A percentile compares a stretch with the other conserved stretches of the same genome.
Evolutionary conservation across 2,888 invertebrate genomes (phyloP).

Genomic region (Drosophila mettleri): DNA sequence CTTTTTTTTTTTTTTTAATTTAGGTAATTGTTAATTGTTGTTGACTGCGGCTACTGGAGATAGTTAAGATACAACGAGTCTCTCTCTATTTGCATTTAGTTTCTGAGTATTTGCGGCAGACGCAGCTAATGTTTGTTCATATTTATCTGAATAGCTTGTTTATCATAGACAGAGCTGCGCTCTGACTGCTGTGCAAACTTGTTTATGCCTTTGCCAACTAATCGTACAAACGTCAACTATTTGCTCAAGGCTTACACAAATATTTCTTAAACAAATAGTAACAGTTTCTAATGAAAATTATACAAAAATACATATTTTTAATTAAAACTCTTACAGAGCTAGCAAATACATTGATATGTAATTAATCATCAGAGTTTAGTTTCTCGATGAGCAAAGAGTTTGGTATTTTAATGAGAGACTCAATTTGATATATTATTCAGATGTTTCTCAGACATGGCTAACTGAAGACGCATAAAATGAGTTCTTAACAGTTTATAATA

Average conservation of each 20-base stretch:
- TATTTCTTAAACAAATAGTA: constrained; percentile 74
- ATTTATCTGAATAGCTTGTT: constrained; percentile 64
- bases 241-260: constrained; percentile 69
- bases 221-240: constrained; percentile 60
- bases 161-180: constrained; percentile 43
- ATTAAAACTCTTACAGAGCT: neutral
- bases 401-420: neutral
- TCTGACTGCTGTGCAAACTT: constrained; percentile 63
- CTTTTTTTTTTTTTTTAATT: constrained; percentile 22
- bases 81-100: constrained; percentile 49
- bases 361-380: neutral
- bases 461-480: too few species aligned
- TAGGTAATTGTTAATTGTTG: constrained; percentile 43
- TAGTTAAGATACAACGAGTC: constrained; percentile 6
- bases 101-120: constrained; percentile 46
- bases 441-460: too few species aligned
- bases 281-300: constrained; percentile 60
- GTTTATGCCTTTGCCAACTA: constrained; percentile 62
- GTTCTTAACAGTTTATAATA: too few species aligned
- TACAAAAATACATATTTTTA: constrained; percentile 23
- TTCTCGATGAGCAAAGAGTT: neutral
- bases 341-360: neutral
- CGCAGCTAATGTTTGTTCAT: constrained; percentile 51
- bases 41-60: constrained; percentile 10
- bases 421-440: too few species aligned